Percentiles rank a stretch among this genome's conserved stretches.
phyloP scores from a whole-genome alignment of 2,113 vertebrate species.

The Leucoraja erinaceus region DNA sequence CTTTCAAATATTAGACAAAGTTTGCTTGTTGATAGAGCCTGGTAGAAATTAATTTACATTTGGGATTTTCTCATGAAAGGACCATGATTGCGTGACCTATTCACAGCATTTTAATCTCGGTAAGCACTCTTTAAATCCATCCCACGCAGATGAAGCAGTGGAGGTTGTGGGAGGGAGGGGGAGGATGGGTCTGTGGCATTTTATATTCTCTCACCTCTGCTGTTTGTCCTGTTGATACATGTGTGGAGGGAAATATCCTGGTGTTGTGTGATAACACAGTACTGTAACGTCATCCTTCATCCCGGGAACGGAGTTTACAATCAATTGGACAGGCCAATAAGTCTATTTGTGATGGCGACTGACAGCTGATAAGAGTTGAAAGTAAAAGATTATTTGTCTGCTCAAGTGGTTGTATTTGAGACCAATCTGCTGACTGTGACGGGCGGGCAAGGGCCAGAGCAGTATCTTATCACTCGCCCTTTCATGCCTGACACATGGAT shows the following conservation, averaged over 20 bases:
- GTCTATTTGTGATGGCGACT: neutral
- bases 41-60: slow-evolving; percentile 1
- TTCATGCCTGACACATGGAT: neutral
- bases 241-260: neutral
- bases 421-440: neutral
- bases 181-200: neutral
- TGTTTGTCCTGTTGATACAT: neutral
- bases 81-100: neutral
- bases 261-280: neutral
- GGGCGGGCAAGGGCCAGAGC: neutral
- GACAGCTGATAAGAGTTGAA: neutral
- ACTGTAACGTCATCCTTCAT: neutral
- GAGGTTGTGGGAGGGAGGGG: neutral
- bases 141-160: neutral
- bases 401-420: slow-evolving; percentile 1
- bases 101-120: neutral
- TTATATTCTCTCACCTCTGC: neutral
- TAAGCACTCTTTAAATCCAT: neutral
- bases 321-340: neutral
- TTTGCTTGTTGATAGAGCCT: neutral
- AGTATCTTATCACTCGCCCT: neutral
- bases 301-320: neutral
- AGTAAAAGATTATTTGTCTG: slow-evolving; percentile 2
- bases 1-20: neutral
- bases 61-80: neutral